Evolutionary conservation across 2,797 vertebrate genomes (phyloP), one percentile per base, ranked within the genome.

Genomic region (Arctocebus calabarensis): DNA sequence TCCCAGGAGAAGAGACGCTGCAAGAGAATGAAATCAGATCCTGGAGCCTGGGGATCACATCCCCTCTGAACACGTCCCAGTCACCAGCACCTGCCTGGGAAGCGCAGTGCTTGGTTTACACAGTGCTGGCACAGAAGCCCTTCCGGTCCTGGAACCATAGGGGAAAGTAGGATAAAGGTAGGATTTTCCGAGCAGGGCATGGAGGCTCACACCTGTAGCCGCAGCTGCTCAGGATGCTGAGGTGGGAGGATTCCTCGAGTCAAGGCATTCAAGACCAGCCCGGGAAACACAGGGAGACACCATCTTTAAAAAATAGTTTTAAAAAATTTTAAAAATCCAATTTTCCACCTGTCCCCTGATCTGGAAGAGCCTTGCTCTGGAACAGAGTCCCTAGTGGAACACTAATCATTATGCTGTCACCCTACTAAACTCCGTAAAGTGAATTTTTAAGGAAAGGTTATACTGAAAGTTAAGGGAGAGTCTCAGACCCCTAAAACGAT

Each of bases 71-170:
- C 23, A n/a, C 14, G 3, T 40, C 7, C 78, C 20, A 16, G 20
- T 37, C n/a, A n/a, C 4, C 37, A 6, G 7, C 5, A 27, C 43
- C 3, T 11, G 4, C 19, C 27, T 12, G 1, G 2, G 7, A 81
- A 34, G 64, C 43, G 3, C 22, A 29, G 34, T 20, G n/a, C 61
- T 61, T 77, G 19, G 12, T 40, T 62, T 79, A 66, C 52, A 70
- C 4, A 23, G 8, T 40, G 40, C 20, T 29, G 8, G 10, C 71
- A 14, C 2, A n/a, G 40, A 23, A 25, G 27, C n/a, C 40, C 17
- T 71, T 55, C 62, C 17, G 37, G 59, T 79, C 48, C 48, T 32
- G 62, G 32, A 37, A 32, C 22, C 45, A 2, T 22, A 79, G 16
- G 48, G 84, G 16, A 45, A 45, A 57, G 64, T 45, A 84, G 3